Base-by-base conservation (phyloP, 2,797 vertebrate species). In the Hozukius guyotensis region DNA sequence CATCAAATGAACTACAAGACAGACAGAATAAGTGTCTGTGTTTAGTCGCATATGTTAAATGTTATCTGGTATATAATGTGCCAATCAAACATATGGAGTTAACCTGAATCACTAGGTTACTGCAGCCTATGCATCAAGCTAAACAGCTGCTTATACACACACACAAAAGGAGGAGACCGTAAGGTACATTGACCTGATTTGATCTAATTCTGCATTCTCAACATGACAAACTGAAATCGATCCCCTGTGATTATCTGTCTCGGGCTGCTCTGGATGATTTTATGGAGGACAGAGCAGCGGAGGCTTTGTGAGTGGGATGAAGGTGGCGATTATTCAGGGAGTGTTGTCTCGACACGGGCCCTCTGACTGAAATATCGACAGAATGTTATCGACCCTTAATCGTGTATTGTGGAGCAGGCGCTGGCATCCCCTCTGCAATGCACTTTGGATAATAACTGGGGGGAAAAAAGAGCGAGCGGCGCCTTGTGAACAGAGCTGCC, bases 281-380 rank as follows among this genome's bases (percentile, higher is more conserved):
- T 66, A 78, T 73, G 64, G 60, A 60, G 49, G 63, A 49, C 32
- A 27, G 57, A 69, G 46, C 69, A 63, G 73, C 74, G 22, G 66
- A 31, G 76, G 75, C 77, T 88, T 78, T 77, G 71, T 61, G 31
- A 82, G 81, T 20, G 12, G 56, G 81, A 82, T 83, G 60, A 87
- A 85, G 74, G 72, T 29, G 61, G 85, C 20, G 36, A 86, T 87
- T 85, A 88, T 87, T 89, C 88, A 76, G 63, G 63, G 46, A 72
- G 64, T 16, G 79, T 56, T 16, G 65, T 67, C 78, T 81, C 55
- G 71, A 88, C 75, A 78, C 12, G 4, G 75, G 75, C 76, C 77
- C 73, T 80, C 56, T 65, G 78, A 84, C 72, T 85, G 82, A 90
- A 88, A 79, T 84, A 91, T 89, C 36, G 85, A 87, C 87, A 65